Conservation (phyloP, 2,113 vertebrate species). For the Cygnus atratus region DNA sequence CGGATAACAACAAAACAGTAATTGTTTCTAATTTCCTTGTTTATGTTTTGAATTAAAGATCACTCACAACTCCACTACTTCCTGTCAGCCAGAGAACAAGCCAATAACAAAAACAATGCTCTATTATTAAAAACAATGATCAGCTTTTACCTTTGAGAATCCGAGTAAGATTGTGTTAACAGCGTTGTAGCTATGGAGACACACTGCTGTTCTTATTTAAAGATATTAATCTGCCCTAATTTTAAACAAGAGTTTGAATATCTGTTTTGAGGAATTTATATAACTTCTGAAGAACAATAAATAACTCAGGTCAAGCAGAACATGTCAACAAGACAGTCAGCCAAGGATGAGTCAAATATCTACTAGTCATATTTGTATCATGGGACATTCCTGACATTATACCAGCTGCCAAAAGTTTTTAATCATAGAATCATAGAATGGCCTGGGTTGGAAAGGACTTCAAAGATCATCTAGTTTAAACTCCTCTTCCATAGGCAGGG, state of each 20-base stretch:
- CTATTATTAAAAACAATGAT: neutral
- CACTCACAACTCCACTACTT: neutral
- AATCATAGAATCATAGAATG: no score
- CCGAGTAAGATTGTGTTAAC: neutral
- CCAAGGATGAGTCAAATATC: constrained; percentile 15
- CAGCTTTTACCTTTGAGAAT: neutral
- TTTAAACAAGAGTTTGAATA: neutral
- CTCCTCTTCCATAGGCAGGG: no score
- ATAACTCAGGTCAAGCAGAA: constrained; percentile 12
- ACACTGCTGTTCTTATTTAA: neutral
- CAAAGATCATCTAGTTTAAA: no score
- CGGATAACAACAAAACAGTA: accelerated
- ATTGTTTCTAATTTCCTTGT: neutral
- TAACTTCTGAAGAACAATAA: constrained; percentile 26
- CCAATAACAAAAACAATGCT: neutral
- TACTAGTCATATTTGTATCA: neutral
- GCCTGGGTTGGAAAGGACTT: no score
- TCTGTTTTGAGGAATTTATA: constrained; percentile 33
- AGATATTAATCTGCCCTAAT: neutral
- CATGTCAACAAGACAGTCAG: neutral
- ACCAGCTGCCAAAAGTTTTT: neutral
- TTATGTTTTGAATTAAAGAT: neutral
- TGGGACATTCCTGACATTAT: neutral
- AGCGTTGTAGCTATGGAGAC: constrained; percentile 18
- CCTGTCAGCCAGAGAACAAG: neutral